phyloP scores from a whole-genome alignment of 2,888 invertebrate species.

The Candidula unifasciata region DNA sequence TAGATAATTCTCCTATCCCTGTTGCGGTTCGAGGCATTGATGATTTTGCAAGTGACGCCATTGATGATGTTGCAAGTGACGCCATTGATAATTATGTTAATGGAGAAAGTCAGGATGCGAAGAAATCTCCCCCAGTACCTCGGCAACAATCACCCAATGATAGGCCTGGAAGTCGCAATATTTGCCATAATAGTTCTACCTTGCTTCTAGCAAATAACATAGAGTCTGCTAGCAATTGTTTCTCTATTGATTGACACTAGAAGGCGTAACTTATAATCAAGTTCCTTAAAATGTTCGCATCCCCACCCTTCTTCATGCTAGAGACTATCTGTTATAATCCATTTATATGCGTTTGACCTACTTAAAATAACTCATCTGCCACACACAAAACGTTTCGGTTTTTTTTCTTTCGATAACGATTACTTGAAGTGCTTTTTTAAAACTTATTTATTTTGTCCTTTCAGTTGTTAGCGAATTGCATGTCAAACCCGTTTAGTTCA shows the following conservation, averaged over 20 bases:
- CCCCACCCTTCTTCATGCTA: not conserved
- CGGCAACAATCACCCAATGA: not conserved
- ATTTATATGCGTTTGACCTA: not conserved
- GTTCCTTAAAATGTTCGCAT: not conserved
- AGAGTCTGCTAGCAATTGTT: not conserved
- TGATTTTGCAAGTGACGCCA: not conserved
- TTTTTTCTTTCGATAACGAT: not conserved
- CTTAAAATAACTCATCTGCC: not conserved
- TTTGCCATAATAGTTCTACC: slow-evolving; percentile 4
- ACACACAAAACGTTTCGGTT: not conserved
- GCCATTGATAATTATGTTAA: not conserved
- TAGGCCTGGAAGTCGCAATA: slow-evolving; percentile 5
- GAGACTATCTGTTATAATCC: not conserved
- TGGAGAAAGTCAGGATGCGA: slow-evolving; percentile 3
- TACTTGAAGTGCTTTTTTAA: no score
- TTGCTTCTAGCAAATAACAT: slow-evolving; percentile 6
- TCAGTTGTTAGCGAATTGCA: no score
- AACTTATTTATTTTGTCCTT: no score
- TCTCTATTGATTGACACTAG: slow-evolving; percentile 25
- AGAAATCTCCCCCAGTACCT: not conserved
- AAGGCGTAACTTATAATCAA: slow-evolving; percentile 16
- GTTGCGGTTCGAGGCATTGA: not conserved
- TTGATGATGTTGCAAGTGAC: not conserved
- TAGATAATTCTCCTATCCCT: not conserved
- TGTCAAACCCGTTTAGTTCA: no score